These are phyloP conservation scores for Acyrthosiphon pisum DNA, from an alignment of 1,140 invertebrate species.

Conservation along the genomic window DNA sequence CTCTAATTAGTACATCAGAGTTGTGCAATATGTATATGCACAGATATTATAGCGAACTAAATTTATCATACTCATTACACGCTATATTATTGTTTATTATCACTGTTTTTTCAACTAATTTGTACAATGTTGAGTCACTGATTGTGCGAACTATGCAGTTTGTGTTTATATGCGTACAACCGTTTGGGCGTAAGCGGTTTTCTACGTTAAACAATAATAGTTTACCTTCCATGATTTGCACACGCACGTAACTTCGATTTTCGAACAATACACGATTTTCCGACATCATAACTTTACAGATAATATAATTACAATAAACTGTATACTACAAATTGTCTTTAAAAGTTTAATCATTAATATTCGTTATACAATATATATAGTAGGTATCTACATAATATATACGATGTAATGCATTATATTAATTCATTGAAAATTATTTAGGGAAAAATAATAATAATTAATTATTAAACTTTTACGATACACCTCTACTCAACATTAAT, in stretches of 20 bases:
- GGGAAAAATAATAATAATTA: constrained; percentile 22
- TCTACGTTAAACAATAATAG: background rate
- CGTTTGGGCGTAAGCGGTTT: background rate
- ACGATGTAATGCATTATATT: background rate
- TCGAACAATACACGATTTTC: background rate
- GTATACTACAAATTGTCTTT: background rate
- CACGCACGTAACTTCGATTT: constrained; percentile 13
- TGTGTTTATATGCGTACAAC: background rate
- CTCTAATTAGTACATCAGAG: background rate
- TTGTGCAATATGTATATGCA: background rate
- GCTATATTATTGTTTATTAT: background rate
- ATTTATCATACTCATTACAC: background rate
- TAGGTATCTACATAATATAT: background rate
- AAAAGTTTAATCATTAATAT: constrained; percentile 51
- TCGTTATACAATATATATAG: background rate
- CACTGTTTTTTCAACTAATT: background rate
- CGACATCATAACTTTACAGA: constrained; percentile 3
- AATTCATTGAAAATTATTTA: constrained; percentile 22
- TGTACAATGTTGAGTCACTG: background rate
- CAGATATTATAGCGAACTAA: background rate
- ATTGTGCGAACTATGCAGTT: background rate
- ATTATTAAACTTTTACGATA: constrained; percentile 14
- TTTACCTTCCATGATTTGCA: background rate
- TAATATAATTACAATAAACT: constrained; percentile 16
- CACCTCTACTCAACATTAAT: background rate